Conservation (phyloP, 2,113 vertebrate species). For the Dromiciops gliroides region DNA sequence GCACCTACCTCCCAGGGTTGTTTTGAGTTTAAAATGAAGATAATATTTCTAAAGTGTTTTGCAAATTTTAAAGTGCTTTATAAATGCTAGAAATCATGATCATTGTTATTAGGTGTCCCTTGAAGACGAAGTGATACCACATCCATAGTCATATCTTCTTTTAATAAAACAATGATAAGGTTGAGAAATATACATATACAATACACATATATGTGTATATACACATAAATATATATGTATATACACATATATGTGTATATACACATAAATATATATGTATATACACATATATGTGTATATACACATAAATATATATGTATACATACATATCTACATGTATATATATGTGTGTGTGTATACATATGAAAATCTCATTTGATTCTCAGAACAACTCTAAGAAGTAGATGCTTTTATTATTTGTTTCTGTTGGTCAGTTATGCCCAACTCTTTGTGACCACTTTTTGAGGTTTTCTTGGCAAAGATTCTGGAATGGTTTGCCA, state of each 20-base stretch:
- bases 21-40: not conserved
- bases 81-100: not conserved
- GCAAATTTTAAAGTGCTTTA: not conserved
- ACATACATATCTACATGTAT: too few species aligned
- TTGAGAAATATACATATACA: not conserved
- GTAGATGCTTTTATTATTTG: not conserved
- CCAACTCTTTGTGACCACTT: too few species aligned
- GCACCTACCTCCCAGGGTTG: too few species aligned
- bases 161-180: not conserved
- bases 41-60: not conserved
- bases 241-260: accelerated
- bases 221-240: not conserved
- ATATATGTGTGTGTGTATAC: not conserved
- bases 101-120: not conserved
- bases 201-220: not conserved
- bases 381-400: not conserved
- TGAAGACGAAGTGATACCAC: not conserved
- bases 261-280: too few species aligned
- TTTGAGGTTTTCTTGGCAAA: not conserved
- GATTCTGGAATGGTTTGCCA: not conserved
- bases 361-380: not conserved
- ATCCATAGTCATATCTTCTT: not conserved
- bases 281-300: not conserved
- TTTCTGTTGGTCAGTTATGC: too few species aligned
- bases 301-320: too few species aligned